Conservation (phyloP, 2,797 vertebrate genomes). For the Anas bernieri region DNA sequence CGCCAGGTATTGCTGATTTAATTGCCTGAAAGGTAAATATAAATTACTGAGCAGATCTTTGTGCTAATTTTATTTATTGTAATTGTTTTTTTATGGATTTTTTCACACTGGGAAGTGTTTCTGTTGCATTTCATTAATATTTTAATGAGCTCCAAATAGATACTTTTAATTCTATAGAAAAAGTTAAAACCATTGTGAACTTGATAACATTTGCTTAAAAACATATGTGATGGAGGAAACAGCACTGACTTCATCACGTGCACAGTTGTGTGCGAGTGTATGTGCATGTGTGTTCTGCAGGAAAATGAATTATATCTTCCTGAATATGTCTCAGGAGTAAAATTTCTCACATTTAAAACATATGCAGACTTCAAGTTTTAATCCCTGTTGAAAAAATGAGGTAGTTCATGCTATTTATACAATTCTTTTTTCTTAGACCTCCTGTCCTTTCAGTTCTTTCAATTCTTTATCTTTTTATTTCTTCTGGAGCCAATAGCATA, state of each 20-base stretch:
- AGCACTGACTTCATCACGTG: neutral
- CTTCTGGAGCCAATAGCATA: neutral
- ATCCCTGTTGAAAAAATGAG: conserved; percentile 36
- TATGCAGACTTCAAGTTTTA: conserved; percentile 59
- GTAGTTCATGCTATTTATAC: conserved; percentile 2
- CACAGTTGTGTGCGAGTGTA: neutral
- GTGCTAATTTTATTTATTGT: conserved; percentile 56
- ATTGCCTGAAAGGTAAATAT: conserved; percentile 72
- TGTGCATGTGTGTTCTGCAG: conserved; percentile 19
- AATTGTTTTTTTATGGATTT: neutral
- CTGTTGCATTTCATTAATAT: neutral
- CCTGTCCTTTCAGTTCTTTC: neutral
- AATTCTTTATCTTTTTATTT: conserved; percentile 12
- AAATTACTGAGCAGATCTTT: conserved; percentile 50
- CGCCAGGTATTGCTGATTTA: conserved; percentile 66
- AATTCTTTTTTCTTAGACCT: conserved; percentile 20
- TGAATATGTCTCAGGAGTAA: conserved; percentile 51
- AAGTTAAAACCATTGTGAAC: conserved; percentile 29
- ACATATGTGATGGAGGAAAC: neutral
- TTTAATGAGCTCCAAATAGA: conserved; percentile 38
- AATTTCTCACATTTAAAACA: conserved; percentile 66
- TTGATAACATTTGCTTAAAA: conserved; percentile 48
- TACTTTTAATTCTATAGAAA: conserved; percentile 47
- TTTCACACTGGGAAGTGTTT: conserved; percentile 1
- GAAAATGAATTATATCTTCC: conserved; percentile 66